phyloP scores from a whole-genome alignment of 2,113 vertebrate genomes.

The Chaetodon trifascialis region DNA sequence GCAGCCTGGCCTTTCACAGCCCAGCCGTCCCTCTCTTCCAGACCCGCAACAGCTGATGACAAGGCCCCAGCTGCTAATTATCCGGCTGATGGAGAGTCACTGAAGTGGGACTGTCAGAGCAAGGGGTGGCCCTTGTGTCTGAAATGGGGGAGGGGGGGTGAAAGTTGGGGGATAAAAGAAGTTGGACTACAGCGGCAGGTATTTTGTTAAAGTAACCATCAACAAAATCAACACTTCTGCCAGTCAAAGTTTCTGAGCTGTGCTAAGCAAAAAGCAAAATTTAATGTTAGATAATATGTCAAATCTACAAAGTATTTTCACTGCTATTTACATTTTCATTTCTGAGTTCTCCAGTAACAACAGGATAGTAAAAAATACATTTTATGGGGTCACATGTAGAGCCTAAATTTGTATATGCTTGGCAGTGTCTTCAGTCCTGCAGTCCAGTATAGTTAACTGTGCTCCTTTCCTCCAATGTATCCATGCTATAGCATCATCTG shows the following conservation, averaged over 20 bases:
- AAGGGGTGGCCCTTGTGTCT: slow-evolving; percentile 73
- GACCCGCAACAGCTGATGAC: slow-evolving; percentile 77
- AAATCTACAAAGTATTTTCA: neutral
- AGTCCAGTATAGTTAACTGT: neutral
- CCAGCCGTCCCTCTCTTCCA: slow-evolving; percentile 59
- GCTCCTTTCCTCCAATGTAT: slow-evolving; percentile 5
- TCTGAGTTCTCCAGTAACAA: slow-evolving; percentile 5
- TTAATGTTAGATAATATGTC: neutral
- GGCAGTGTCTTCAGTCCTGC: slow-evolving; percentile 14
- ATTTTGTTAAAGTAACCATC: slow-evolving; percentile 12
- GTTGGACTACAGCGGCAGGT: slow-evolving; percentile 19
- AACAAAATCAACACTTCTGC: slow-evolving; percentile 7
- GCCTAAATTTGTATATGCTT: neutral
- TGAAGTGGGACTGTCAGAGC: slow-evolving; percentile 80
- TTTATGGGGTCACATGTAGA: neutral
- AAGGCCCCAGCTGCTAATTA: slow-evolving; percentile 83
- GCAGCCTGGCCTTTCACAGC: slow-evolving; percentile 73
- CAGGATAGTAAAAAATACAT: neutral
- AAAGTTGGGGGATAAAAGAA: slow-evolving; percentile 34
- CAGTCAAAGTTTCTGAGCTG: slow-evolving; percentile 14
- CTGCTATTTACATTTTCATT: neutral
- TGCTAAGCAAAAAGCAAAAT: neutral
- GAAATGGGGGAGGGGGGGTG: slow-evolving; percentile 52
- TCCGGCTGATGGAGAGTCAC: slow-evolving; percentile 81
- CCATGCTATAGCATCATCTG: slow-evolving; percentile 74